Conservation (phyloP, 2,113 vertebrate genomes). For the Sinocyclocheilus grahami region DNA sequence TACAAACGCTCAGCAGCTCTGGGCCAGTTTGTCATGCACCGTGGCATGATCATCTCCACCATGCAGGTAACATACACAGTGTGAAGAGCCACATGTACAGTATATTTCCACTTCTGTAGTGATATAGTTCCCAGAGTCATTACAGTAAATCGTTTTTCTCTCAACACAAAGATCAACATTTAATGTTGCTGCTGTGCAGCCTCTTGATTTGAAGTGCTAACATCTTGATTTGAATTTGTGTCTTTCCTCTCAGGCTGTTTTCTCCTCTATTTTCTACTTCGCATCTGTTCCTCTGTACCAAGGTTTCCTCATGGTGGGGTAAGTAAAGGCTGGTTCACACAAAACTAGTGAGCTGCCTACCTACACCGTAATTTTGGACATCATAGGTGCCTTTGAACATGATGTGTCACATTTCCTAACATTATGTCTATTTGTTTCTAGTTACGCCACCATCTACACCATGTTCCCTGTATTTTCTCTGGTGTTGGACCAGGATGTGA, state of each 20-base stretch:
- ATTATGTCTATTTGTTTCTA: slow-evolving; percentile 57
- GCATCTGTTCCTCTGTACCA: slow-evolving; percentile 97
- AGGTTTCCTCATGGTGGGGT: slow-evolving; percentile 99
- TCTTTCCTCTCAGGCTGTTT: slow-evolving; percentile 83
- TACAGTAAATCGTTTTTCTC: neutral
- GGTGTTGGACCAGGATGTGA: slow-evolving; percentile 96
- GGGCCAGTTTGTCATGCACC: slow-evolving; percentile 97
- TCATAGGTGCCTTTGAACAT: neutral
- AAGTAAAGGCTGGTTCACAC: slow-evolving; percentile 46
- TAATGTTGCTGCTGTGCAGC: too few relatives aligned
- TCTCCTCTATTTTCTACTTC: slow-evolving; percentile 97
- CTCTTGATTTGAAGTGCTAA: slow-evolving; percentile 29
- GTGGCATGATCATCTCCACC: slow-evolving; percentile 97
- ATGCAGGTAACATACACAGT: slow-evolving; percentile 85
- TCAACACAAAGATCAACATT: neutral
- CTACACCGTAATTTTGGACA: neutral
- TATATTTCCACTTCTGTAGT: neutral
- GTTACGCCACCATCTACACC: slow-evolving; percentile 96
- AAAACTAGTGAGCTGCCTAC: neutral
- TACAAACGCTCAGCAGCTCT: slow-evolving; percentile 96
- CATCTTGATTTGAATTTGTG: neutral
- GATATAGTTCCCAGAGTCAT: neutral
- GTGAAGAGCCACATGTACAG: neutral
- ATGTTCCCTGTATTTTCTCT: slow-evolving; percentile 99
- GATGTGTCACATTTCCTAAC: neutral